Conservation (phyloP, 2,888 invertebrate genomes). For the Folsomia manolachei region DNA sequence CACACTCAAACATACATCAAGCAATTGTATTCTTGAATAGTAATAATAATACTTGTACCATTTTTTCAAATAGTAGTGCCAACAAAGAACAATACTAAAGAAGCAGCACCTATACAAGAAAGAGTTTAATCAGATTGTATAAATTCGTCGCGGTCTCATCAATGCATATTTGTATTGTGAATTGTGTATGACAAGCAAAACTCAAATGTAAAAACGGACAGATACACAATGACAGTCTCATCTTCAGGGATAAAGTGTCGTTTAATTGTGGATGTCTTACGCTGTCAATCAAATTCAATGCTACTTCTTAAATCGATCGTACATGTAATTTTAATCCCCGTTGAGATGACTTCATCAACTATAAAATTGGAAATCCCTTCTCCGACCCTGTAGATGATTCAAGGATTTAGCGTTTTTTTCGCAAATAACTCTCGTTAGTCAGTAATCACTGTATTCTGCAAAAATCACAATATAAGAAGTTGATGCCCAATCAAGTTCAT, state of each 20-base stretch:
- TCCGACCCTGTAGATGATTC: not conserved
- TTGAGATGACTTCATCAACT: slow-evolving; percentile 16
- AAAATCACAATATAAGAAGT: no score
- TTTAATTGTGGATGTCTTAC: slow-evolving; percentile 12
- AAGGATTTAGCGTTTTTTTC: not conserved
- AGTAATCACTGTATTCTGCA: no score
- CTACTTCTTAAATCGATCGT: slow-evolving; percentile 16
- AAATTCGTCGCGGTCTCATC: not conserved
- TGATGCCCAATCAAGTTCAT: no score
- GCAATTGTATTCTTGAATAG: no score
- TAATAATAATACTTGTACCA: no score
- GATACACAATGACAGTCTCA: not conserved
- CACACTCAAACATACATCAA: no score
- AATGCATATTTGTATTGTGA: not conserved
- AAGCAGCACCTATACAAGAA: no score
- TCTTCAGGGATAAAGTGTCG: slow-evolving; percentile 14
- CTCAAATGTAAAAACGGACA: not conserved
- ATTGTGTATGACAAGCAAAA: no score
- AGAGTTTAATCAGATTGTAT: not conserved
- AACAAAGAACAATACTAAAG: no score
- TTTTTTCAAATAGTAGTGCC: no score
- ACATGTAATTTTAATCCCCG: not conserved
- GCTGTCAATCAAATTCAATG: slow-evolving; percentile 18
- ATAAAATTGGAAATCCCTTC: not conserved
- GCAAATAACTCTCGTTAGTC: not conserved